These are phyloP conservation scores for Pelagia noctiluca DNA, from an alignment of 30 jellyfish, hydroid and myxozoan species.

Conservation along the genomic window DNA sequence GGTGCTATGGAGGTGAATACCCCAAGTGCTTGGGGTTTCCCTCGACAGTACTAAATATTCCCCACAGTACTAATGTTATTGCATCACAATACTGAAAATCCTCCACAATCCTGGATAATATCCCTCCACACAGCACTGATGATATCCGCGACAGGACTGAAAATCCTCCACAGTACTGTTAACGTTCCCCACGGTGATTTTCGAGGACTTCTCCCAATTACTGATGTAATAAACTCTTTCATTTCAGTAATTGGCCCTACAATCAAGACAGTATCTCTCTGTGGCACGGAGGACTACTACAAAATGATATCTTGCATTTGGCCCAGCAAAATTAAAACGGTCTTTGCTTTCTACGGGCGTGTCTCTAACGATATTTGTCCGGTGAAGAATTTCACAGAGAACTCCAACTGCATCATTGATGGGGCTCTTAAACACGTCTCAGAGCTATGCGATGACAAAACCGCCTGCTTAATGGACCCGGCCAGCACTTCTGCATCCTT, in stretches of 20 bases:
- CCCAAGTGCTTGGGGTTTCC: too few species aligned
- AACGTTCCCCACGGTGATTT: background rate
- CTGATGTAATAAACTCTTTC: background rate
- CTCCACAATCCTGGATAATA: background rate
- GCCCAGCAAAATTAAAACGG: conserved; percentile 28
- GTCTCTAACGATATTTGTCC: conserved; percentile 18
- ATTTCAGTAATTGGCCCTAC: conserved; percentile 15
- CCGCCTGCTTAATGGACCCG: conserved; percentile 50
- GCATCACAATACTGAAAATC: background rate
- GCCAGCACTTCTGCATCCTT: background rate
- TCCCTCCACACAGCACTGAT: background rate
- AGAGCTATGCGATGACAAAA: conserved; percentile 15
- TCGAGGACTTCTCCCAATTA: background rate
- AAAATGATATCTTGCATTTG: conserved; percentile 27
- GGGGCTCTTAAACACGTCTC: conserved; percentile 38
- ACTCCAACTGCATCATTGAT: conserved; percentile 17
- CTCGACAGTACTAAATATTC: background rate
- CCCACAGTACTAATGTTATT: background rate
- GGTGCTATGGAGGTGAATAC: too few species aligned
- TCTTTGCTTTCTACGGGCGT: conserved; percentile 71
- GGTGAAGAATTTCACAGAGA: background rate
- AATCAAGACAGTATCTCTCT: background rate
- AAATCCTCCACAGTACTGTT: background rate
- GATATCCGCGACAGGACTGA: too few species aligned
- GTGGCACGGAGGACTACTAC: conserved; percentile 30